Percentiles rank a stretch among this genome's conserved stretches.
Evolutionary conservation across 2,113 vertebrate genomes (phyloP).

Genomic region (Microcebus jonahi): DNA sequence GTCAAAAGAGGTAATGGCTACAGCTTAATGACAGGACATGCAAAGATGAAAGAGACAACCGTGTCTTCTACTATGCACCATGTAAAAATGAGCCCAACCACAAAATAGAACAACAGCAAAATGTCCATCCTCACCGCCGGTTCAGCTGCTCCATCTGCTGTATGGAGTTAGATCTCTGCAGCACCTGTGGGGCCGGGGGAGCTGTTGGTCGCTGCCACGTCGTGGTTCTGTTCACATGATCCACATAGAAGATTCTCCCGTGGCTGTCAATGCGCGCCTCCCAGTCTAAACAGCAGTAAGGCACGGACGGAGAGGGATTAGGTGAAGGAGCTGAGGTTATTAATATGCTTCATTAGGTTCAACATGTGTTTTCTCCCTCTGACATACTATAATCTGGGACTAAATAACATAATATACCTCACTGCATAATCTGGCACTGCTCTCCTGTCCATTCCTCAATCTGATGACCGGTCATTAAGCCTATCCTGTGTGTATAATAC

Average conservation of each 20-base stretch:
- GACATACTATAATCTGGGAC: slow-evolving; percentile 12
- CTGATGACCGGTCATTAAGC: background rate
- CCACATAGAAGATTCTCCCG: slow-evolving; percentile 98
- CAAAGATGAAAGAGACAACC: background rate
- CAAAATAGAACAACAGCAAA: background rate
- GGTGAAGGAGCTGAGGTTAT: background rate
- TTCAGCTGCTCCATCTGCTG: slow-evolving; percentile 99
- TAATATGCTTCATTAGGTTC: background rate
- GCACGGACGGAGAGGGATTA: background rate
- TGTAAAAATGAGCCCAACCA: background rate
- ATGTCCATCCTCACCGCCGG: slow-evolving; percentile 88
- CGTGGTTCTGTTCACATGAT: slow-evolving; percentile 98
- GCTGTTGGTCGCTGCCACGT: slow-evolving; percentile 98
- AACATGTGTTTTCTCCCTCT: background rate
- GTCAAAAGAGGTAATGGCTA: background rate
- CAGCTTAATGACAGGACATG: background rate
- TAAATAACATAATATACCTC: slow-evolving; percentile 8
- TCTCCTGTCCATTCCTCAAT: background rate
- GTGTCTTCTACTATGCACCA: background rate
- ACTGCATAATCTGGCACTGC: background rate
- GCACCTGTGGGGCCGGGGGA: slow-evolving; percentile 95
- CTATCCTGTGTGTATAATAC: background rate
- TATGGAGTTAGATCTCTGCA: slow-evolving; percentile 98
- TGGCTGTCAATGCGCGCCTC: slow-evolving; percentile 99
- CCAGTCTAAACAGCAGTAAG: slow-evolving; percentile 90